phyloP scores from a whole-genome alignment of 2,888 invertebrate genomes.

The Coleophora deauratella region DNA sequence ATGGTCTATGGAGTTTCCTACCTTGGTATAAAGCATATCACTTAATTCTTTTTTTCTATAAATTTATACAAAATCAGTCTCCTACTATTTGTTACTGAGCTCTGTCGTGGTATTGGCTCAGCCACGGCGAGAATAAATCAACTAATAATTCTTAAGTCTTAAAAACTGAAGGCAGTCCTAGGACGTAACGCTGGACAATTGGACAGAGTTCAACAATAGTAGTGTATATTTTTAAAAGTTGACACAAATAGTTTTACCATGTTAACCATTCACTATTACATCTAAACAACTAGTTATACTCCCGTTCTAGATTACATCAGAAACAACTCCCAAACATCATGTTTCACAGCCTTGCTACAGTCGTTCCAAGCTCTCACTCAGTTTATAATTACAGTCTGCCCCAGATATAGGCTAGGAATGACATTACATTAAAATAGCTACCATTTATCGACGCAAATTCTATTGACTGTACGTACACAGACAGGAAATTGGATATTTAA shows the following conservation, averaged over 20 bases:
- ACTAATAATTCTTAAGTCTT: constrained; percentile 31
- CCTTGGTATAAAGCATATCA: constrained; percentile 60
- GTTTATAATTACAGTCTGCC: constrained; percentile 46
- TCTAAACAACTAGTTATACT: constrained; percentile 28
- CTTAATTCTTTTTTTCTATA: constrained; percentile 47
- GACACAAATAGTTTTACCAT: constrained; percentile 24
- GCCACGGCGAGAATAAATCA: constrained; percentile 26
- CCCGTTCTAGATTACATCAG: constrained; percentile 27
- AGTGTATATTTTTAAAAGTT: constrained; percentile 24
- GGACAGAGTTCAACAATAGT: constrained; percentile 34
- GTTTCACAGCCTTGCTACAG: constrained; percentile 70
- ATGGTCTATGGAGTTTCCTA: constrained; percentile 42
- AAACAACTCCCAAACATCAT: constrained; percentile 49
- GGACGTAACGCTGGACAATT: constrained; percentile 60
- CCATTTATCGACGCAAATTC: constrained; percentile 27
- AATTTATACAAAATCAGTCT: constrained; percentile 70
- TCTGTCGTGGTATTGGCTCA: constrained; percentile 37
- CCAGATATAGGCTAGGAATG: constrained; percentile 52
- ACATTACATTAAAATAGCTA: constrained; percentile 45
- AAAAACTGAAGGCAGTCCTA: constrained; percentile 40
- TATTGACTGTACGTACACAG: constrained; percentile 10
- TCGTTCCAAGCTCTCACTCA: constrained; percentile 61
- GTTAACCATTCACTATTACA: constrained; percentile 23
- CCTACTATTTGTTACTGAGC: constrained; percentile 66
- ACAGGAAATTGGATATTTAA: constrained; percentile 1